Percentiles rank a stretch among this genome's conserved stretches.
These are phyloP conservation scores for Drosophila formosana DNA, from an alignment of 2,888 invertebrate species.

Conservation along the genomic window DNA sequence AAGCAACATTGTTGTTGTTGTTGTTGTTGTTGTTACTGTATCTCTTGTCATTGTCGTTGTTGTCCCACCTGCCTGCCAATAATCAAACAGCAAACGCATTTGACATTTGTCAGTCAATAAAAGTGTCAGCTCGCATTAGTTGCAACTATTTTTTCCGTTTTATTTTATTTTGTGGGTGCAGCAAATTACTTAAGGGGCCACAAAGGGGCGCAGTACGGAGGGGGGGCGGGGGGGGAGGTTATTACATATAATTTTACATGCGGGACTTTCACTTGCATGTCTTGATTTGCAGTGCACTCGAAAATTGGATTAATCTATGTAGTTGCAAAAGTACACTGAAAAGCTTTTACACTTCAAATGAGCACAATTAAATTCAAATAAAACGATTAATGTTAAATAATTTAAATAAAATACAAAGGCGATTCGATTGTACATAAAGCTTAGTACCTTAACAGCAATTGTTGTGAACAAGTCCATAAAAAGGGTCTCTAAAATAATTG, in stretches of 20 bases:
- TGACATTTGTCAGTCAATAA: slow-evolving; percentile 77
- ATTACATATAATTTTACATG: not conserved
- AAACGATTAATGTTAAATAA: no score
- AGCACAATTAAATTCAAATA: no score
- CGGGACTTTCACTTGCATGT: not conserved
- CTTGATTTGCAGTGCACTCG: not conserved
- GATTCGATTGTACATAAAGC: no score
- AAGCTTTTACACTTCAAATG: not conserved
- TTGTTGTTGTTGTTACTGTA: slow-evolving; percentile 8
- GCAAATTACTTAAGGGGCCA: not conserved
- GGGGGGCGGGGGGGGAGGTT: not conserved
- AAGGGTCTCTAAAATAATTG: no score
- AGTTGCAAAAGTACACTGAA: not conserved
- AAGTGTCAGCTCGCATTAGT: slow-evolving; percentile 75
- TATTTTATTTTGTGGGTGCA: slow-evolving; percentile 12
- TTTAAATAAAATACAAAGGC: no score
- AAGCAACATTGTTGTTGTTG: slow-evolving; percentile 34
- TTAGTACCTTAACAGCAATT: no score
- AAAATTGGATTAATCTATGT: slow-evolving; percentile 4
- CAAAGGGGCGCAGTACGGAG: not conserved
- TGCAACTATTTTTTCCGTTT: slow-evolving; percentile 15
- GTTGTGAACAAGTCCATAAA: no score
- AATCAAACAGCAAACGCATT: slow-evolving; percentile 56
- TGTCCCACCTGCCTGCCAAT: slow-evolving; percentile 41
- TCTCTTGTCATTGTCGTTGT: slow-evolving; percentile 2